These are phyloP conservation scores for Eucera pruinosa DNA, from an alignment of 2,888 invertebrate species.

Conservation along the genomic window DNA sequence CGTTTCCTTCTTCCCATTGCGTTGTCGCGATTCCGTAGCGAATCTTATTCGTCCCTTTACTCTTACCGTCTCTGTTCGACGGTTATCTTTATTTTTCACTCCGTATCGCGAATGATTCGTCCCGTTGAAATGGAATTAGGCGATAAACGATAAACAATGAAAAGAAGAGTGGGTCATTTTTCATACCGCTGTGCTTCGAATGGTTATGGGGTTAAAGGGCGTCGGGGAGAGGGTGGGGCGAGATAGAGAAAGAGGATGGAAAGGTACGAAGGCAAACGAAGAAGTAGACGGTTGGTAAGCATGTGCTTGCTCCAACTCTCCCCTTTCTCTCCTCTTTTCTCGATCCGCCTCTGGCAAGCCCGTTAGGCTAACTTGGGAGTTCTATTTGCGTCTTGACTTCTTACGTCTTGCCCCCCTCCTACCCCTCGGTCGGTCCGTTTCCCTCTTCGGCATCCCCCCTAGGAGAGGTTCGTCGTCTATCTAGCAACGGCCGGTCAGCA, in stretches of 20 bases:
- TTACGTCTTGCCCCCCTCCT: conserved; percentile 75
- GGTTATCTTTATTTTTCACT: too few relatives aligned
- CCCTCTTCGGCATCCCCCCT: conserved; percentile 62
- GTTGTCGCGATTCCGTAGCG: too few relatives aligned
- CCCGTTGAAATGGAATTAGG: too few relatives aligned
- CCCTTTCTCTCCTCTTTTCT: conserved; percentile 57
- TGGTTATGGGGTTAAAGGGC: conserved; percentile 56
- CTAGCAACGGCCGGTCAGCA: conserved; percentile 74
- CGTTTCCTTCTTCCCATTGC: too few relatives aligned
- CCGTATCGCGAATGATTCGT: too few relatives aligned
- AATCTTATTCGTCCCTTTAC: too few relatives aligned
- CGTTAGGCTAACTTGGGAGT: conserved; percentile 84
- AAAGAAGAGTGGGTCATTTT: too few relatives aligned
- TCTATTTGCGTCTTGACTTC: conserved; percentile 84
- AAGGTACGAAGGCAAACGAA: conserved; percentile 58
- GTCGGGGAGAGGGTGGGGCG: too few relatives aligned
- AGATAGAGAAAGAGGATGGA: conserved; percentile 62
- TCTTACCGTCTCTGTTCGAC: too few relatives aligned
- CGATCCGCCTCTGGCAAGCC: conserved; percentile 74
- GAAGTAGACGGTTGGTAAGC: conserved; percentile 71
- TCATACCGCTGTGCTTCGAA: too few relatives aligned
- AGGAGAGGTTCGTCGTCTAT: conserved; percentile 54
- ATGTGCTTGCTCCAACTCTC: conserved; percentile 70
- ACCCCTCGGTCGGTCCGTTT: conserved; percentile 50
- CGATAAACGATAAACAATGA: too few relatives aligned